phyloP scores from a whole-genome alignment of 2,888 invertebrate species.

The Tinea trinotella region DNA sequence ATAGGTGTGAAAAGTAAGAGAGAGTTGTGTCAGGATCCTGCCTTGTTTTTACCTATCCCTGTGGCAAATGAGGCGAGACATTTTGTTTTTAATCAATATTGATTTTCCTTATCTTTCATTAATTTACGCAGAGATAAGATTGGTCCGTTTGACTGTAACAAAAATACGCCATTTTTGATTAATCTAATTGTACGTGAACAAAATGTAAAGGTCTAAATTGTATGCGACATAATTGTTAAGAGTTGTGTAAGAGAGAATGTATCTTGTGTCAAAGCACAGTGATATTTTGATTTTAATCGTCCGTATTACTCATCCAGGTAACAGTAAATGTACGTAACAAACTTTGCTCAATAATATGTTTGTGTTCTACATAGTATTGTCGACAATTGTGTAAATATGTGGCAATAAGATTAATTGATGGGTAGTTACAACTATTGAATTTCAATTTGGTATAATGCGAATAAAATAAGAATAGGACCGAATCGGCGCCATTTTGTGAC shows the following conservation, averaged over 20 bases:
- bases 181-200: not conserved
- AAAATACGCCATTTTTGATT: not conserved
- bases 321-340: slow-evolving; percentile 1
- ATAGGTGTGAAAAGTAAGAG: no score
- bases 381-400: not conserved
- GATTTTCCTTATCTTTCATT: no score
- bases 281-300: slow-evolving; percentile 16
- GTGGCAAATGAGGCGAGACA: no score
- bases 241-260: slow-evolving; percentile 13
- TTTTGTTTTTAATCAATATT: no score
- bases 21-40: no score
- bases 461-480: no score
- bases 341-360: slow-evolving; percentile 9
- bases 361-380: slow-evolving; percentile 12
- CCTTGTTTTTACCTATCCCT: no score
- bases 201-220: not conserved
- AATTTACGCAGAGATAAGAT: no score
- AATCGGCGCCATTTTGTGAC: no score
- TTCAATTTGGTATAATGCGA: not conserved
- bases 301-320: slow-evolving; percentile 1
- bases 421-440: not conserved
- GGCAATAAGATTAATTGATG: not conserved
- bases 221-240: not conserved
- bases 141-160: no score
- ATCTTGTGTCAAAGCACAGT: slow-evolving; percentile 10